Percentiles rank a stretch among this genome's conserved stretches.
Conservation (phyloP, 2,797 vertebrate species). For the Naso thynnoides region DNA sequence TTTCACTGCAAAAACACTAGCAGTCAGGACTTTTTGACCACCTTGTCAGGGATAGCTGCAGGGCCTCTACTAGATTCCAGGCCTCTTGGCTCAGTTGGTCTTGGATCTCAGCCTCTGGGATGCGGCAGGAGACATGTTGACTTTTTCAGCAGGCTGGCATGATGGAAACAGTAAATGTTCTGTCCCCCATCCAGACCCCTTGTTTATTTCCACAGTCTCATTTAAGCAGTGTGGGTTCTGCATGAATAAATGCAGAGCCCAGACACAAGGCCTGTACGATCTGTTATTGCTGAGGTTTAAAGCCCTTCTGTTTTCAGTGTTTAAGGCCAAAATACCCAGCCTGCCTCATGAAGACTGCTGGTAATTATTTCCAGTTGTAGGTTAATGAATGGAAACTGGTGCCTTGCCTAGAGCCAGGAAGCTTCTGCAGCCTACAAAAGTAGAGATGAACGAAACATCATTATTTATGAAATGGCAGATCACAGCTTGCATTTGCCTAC, state of each 20-base stretch:
- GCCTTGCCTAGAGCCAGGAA: conserved; percentile 53
- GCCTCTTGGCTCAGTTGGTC: conserved; percentile 56
- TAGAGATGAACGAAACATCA: conserved; percentile 43
- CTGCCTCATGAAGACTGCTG: conserved; percentile 34
- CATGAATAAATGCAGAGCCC: conserved; percentile 60
- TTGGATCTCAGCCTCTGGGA: conserved; percentile 61
- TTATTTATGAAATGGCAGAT: conserved; percentile 49
- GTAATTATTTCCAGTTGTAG: conserved; percentile 81
- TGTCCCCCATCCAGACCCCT: conserved; percentile 58
- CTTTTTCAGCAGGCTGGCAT: conserved; percentile 57
- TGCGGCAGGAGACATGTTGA: conserved; percentile 62
- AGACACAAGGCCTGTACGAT: conserved; percentile 43
- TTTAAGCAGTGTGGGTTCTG: conserved; percentile 68
- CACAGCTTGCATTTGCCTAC: conserved; percentile 27
- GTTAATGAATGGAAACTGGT: conserved; percentile 79
- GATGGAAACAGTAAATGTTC: conserved; percentile 63
- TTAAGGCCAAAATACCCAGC: conserved; percentile 45
- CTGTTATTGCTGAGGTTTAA: conserved; percentile 53
- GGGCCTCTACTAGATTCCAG: conserved; percentile 44
- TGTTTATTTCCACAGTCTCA: conserved; percentile 73
- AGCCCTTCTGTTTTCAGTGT: conserved; percentile 47
- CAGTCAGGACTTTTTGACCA: conserved; percentile 34
- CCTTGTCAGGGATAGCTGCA: conserved; percentile 35
- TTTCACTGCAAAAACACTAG: conserved; percentile 8
- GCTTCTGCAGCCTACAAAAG: conserved; percentile 45